A percentile compares a stretch with the other conserved stretches of the same genome.
phyloP scores from a whole-genome alignment of 2,113 vertebrate species.

The Phasianus colchicus region DNA sequence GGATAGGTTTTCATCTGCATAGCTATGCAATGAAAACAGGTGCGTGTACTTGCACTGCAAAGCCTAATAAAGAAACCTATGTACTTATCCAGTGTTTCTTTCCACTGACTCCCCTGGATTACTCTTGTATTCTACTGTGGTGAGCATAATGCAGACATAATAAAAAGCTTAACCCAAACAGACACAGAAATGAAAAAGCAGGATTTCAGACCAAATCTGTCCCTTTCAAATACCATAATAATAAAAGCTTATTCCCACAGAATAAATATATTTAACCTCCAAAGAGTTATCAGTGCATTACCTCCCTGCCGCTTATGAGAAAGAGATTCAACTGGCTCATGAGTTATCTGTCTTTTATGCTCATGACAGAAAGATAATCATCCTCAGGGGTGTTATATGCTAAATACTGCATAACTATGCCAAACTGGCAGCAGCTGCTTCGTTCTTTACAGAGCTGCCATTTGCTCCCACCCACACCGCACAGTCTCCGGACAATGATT shows the following conservation, averaged over 20 bases:
- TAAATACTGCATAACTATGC: constrained; percentile 57
- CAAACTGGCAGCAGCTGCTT: constrained; percentile 39
- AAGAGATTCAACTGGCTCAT: constrained; percentile 45
- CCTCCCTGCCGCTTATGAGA: constrained; percentile 36
- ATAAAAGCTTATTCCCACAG: constrained; percentile 14
- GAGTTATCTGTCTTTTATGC: constrained; percentile 52
- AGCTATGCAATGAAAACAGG: neutral
- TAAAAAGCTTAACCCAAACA: constrained; percentile 51
- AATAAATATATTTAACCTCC: constrained; percentile 55
- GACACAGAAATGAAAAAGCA: constrained; percentile 54
- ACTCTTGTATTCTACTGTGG: constrained; percentile 1
- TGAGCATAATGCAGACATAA: constrained; percentile 49
- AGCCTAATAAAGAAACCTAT: constrained; percentile 14
- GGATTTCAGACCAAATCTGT: constrained; percentile 22
- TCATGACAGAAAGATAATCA: constrained; percentile 67
- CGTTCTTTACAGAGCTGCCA: constrained; percentile 16
- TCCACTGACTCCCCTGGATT: constrained; percentile 1
- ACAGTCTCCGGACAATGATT: constrained; percentile 24
- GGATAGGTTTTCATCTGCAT: neutral
- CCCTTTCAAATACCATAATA: constrained; percentile 31
- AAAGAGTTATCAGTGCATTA: constrained; percentile 25
- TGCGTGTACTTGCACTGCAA: neutral
- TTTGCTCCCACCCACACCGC: constrained; percentile 21
- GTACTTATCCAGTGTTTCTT: neutral
- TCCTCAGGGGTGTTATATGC: constrained; percentile 45